Percentiles rank a stretch among this genome's conserved stretches.
phyloP scores from a whole-genome alignment of 2,113 vertebrate species.

The Labrus mixtus region DNA sequence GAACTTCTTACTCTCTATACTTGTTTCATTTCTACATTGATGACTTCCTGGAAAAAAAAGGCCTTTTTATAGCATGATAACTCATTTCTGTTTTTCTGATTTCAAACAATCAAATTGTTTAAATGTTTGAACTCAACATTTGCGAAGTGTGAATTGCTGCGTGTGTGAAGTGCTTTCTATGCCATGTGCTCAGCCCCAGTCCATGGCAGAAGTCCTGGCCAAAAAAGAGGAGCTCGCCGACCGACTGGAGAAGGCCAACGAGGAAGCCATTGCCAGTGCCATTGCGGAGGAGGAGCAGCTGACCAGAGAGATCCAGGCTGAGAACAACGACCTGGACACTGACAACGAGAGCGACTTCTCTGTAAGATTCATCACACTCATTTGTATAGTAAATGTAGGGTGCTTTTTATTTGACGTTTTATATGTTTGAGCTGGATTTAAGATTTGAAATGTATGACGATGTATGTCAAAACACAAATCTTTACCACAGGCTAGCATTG shows the following conservation, averaged over 20 bases:
- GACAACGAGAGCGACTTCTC: conserved; percentile 96
- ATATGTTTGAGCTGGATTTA: not conserved
- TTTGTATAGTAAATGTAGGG: not conserved
- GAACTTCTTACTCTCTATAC: no score
- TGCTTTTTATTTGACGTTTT: not conserved
- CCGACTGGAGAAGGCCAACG: conserved; percentile 95
- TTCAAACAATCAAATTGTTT: not conserved
- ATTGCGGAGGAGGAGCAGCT: conserved; percentile 98
- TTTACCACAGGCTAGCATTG: conserved; percentile 86
- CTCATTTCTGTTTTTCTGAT: not conserved
- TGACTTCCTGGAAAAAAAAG: not conserved
- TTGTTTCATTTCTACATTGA: no score
- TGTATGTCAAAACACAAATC: not conserved
- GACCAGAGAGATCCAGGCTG: conserved; percentile 96
- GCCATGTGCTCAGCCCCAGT: conserved; percentile 84
- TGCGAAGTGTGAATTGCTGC: conserved; percentile 28
- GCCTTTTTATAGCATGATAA: not conserved
- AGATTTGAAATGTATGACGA: not conserved
- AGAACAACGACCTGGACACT: conserved; percentile 94
- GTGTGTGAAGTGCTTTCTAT: conserved; percentile 50
- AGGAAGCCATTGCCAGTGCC: conserved; percentile 98
- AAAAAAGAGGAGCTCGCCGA: conserved; percentile 98
- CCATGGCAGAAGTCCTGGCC: conserved; percentile 98
- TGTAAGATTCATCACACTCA: conserved; percentile 80
- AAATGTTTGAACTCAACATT: conserved; percentile 20